Base-by-base conservation (phyloP, 2,888 invertebrate species). In the Tetragonula carbonaria region DNA sequence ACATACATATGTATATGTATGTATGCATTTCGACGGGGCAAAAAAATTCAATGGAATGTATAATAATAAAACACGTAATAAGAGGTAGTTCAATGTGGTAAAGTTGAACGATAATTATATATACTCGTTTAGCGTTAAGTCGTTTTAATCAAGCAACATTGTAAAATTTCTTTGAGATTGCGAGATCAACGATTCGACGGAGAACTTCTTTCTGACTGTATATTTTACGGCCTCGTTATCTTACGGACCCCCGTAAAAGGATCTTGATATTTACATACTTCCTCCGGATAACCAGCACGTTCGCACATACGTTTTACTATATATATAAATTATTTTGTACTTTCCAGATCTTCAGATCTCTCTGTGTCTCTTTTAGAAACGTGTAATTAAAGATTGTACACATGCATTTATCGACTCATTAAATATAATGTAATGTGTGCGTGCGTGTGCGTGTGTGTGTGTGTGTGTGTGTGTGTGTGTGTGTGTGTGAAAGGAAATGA, bases 171-270 rank as follows among this genome's bases (percentile, higher is more conserved):
- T 74, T 55, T 65, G 28, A 74, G 68, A n/a, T n/a, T n/a, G 18
- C 28, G 33, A 53, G 18, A 51, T 2, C 59, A 55, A 66, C 23
- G 23, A 53, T 71, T 51, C 18, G n/a, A 71, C 33, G 5, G 71
- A 38, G 70, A 45, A 45, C 45, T 45, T 67, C 38, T 28, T 63
- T 62, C 63, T 5, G 77, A 77, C 33, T 80, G 45, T 51, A 57
- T 59, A 62, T 23, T 73, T 72, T 67, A 55, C 28, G 73, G 73
- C 80, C 63, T 80, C 28, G 28, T 74, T 71, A 65, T 65, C 71
- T 74, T 53, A 23, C 50, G 51, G 53, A 71, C 23, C n/a, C 38
- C 50, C n/a, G 53, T 57, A 79, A 62, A 23, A 28, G 8, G 45
- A 2, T 45, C 66, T 28, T 38, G 2, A 65, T 23, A 21, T 73